These are phyloP conservation scores for Typhlomys cinereus DNA, from an alignment of 2,113 vertebrate genomes.

Conservation along the genomic window DNA sequence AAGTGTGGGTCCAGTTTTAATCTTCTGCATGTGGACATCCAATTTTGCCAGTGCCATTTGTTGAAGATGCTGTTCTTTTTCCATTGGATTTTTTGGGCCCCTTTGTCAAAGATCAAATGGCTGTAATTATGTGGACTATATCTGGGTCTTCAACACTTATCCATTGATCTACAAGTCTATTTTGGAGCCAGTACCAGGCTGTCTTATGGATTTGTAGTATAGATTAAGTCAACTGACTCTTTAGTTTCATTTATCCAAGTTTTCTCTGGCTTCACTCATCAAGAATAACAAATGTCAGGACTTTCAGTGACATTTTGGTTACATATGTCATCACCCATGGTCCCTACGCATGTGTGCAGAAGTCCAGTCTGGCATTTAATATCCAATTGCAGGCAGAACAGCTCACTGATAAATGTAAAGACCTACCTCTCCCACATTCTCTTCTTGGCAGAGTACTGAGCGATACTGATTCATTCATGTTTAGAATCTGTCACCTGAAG, in stretches of 20 bases:
- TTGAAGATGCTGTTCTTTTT: too few relatives aligned
- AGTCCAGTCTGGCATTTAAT: neutral
- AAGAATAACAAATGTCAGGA: neutral
- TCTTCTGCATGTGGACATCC: too few relatives aligned
- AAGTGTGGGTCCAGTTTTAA: too few relatives aligned
- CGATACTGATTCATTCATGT: neutral
- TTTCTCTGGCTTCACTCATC: neutral
- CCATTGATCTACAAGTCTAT: too few relatives aligned
- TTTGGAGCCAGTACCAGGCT: too few relatives aligned
- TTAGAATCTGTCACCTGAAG: neutral
- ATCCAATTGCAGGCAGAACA: neutral
- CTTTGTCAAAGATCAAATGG: too few relatives aligned
- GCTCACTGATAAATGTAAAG: slow-evolving; percentile 40
- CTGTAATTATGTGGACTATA: too few relatives aligned
- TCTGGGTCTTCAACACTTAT: too few relatives aligned
- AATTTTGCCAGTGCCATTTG: too few relatives aligned
- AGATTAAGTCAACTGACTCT: too few relatives aligned
- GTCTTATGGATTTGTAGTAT: too few relatives aligned
- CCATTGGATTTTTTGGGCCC: too few relatives aligned
- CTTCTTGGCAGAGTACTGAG: neutral
- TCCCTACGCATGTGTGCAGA: neutral
- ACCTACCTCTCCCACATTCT: neutral
- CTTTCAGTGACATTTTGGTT: neutral
- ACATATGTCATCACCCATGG: neutral
- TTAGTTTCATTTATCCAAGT: neutral